Percentiles rank a stretch among this genome's conserved stretches.
Evolutionary conservation across 1,140 invertebrate species (phyloP).

Genomic region (Coboldia fuscipes): DNA sequence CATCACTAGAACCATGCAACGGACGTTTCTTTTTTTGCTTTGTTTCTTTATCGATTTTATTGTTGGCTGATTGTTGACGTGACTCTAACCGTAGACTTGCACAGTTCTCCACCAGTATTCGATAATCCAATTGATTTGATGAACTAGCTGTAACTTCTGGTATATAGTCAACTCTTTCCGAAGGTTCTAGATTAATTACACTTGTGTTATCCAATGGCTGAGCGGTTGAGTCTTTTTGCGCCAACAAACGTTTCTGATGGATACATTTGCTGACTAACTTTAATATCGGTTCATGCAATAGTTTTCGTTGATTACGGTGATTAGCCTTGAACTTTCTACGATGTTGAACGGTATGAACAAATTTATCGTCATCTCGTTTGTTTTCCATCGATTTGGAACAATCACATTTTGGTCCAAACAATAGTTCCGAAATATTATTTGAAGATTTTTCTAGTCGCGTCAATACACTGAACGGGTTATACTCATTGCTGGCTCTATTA

Average conservation of each 20-base stretch:
- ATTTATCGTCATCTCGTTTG: constrained; percentile 12
- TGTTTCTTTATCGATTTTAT: constrained; percentile 9
- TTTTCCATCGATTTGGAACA: constrained; percentile 3
- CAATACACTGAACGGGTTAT: constrained; percentile 19
- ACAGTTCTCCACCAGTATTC: too few relatives aligned
- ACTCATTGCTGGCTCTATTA: constrained; percentile 9
- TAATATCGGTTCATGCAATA: constrained; percentile 21
- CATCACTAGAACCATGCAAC: too few relatives aligned
- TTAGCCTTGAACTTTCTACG: constrained; percentile 1
- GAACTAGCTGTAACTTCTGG: too few relatives aligned
- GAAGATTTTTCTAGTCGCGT: constrained; percentile 3
- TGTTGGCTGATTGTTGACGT: constrained; percentile 9
- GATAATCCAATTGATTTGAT: too few relatives aligned
- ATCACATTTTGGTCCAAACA: constrained; percentile 2
- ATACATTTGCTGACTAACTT: constrained; percentile 13
- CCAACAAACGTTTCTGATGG: constrained; percentile 9
- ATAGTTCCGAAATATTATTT: not conserved
- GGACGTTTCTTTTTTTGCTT: constrained; percentile 14
- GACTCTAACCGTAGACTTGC: too few relatives aligned
- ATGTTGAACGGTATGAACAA: constrained; percentile 4
- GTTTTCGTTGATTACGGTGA: constrained; percentile 20
- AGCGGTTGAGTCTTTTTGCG: constrained; percentile 16
- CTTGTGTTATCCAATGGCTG: constrained; percentile 21
- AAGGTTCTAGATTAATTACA: too few relatives aligned
- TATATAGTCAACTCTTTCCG: too few relatives aligned